These are phyloP conservation scores for Agriopis leucophaearia DNA, from an alignment of 2,888 invertebrate genomes.

Conservation along the genomic window DNA sequence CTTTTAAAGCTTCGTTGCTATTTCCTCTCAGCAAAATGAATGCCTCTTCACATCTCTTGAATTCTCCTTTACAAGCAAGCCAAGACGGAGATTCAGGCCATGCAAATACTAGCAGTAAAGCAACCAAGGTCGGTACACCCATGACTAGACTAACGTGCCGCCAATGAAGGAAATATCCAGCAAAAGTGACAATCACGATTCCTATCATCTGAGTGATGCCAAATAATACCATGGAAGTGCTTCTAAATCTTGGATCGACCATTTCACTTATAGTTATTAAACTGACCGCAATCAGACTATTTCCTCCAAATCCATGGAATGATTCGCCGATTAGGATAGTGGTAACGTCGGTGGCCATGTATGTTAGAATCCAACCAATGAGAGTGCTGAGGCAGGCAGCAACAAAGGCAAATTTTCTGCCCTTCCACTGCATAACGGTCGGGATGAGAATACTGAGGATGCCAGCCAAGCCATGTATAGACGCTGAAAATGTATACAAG, in stretches of 20 bases:
- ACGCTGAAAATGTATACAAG: slow-evolving; percentile 34
- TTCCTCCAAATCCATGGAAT: slow-evolving; percentile 43
- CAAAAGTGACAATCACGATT: slow-evolving; percentile 31
- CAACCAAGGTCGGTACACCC: slow-evolving; percentile 3
- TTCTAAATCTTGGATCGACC: slow-evolving; percentile 43
- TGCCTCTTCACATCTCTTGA: slow-evolving; percentile 34
- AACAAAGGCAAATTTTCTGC: slow-evolving; percentile 44
- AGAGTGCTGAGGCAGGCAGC: slow-evolving; percentile 35
- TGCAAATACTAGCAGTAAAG: slow-evolving; percentile 19
- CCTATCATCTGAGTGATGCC: slow-evolving; percentile 37
- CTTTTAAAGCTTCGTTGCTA: slow-evolving; percentile 41
- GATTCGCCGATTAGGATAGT: slow-evolving; percentile 38
- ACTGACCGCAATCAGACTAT: slow-evolving; percentile 42
- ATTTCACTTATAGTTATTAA: slow-evolving; percentile 47
- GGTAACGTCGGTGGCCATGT: slow-evolving; percentile 23
- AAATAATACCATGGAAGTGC: slow-evolving; percentile 37
- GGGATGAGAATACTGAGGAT: slow-evolving; percentile 43
- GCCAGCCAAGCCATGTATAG: slow-evolving; percentile 44
- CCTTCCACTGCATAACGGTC: slow-evolving; percentile 41
- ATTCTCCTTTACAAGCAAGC: slow-evolving; percentile 45
- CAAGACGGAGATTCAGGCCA: slow-evolving; percentile 49
- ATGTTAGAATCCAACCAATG: slow-evolving; percentile 45
- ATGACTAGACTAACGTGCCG: slow-evolving; percentile 13
- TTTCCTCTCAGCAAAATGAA: slow-evolving; percentile 42
- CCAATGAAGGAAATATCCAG: slow-evolving; percentile 35